Conservation (phyloP, 2,888 invertebrate genomes). For the Omphaloscelis lunosa region DNA sequence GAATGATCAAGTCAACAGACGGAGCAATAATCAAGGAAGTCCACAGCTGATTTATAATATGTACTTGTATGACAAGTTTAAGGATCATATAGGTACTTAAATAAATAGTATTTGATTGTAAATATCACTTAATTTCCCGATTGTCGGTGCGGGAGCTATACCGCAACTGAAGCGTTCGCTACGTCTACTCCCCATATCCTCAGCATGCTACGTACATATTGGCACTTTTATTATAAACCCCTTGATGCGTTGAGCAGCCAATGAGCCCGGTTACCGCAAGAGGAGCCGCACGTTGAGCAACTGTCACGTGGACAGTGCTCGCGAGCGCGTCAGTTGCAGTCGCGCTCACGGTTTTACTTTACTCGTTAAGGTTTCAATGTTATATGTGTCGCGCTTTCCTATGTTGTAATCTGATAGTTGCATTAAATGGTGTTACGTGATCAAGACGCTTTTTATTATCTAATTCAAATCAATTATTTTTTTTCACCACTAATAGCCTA, state of each 20-base stretch:
- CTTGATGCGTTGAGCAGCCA: not conserved
- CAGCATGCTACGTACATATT: too few relatives aligned
- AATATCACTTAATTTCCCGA: slow-evolving; percentile 20
- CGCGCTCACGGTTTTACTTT: slow-evolving; percentile 4
- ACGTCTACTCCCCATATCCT: not conserved
- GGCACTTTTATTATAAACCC: not conserved
- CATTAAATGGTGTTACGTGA: slow-evolving; percentile 74
- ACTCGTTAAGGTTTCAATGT: slow-evolving; percentile 44
- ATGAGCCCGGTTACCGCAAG: not conserved
- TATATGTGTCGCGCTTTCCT: slow-evolving; percentile 53
- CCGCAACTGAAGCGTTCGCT: slow-evolving; percentile 7
- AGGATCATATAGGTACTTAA: not conserved
- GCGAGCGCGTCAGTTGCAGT: not conserved
- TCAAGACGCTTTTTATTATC: slow-evolving; percentile 30
- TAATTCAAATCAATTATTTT: too few relatives aligned
- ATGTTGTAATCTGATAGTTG: slow-evolving; percentile 58
- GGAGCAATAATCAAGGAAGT: not conserved
- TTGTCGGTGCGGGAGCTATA: not conserved
- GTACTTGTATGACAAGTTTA: slow-evolving; percentile 2
- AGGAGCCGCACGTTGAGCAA: not conserved
- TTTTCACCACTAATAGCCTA: not conserved
- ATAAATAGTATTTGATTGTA: slow-evolving; percentile 25
- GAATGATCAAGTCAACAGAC: not conserved
- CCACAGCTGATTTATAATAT: not conserved
- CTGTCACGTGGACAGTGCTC: not conserved